Conservation (phyloP, 2,888 invertebrate genomes). For the Coleophora flavipennella region DNA sequence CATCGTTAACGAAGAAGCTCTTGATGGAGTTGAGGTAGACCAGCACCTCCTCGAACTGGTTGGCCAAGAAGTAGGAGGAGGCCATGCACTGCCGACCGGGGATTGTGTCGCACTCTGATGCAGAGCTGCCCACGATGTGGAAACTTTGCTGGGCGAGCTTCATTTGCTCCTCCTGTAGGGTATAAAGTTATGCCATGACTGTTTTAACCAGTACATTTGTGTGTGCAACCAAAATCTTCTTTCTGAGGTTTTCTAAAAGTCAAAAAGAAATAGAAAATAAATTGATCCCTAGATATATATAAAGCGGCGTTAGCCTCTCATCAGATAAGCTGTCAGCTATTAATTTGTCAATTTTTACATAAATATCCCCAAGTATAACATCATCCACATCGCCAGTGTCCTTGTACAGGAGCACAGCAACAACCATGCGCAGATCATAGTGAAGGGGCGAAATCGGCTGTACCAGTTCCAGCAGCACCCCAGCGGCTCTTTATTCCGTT, state of each 20-base stretch:
- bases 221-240: no score
- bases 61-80: constrained; percentile 94
- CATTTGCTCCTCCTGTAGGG: constrained; percentile 86
- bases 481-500: constrained; percentile 88
- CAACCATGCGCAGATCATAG: constrained; percentile 96
- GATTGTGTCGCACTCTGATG: constrained; percentile 98
- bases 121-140: constrained; percentile 95
- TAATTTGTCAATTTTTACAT: no score
- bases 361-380: neutral
- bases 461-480: constrained; percentile 89
- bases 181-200: neutral
- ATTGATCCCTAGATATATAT: no score
- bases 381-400: constrained; percentile 87
- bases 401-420: constrained; percentile 94
- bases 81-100: constrained; percentile 99
- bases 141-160: constrained; percentile 97
- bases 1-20: constrained; percentile 93
- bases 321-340: no score
- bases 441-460: constrained; percentile 96
- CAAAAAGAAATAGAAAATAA: no score
- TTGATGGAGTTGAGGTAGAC: constrained; percentile 97
- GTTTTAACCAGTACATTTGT: no score
- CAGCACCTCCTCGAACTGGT: constrained; percentile 96
- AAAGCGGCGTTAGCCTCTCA: no score
- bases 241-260: no score